These are phyloP conservation scores for Gymnarchus niloticus DNA, from an alignment of 2,113 vertebrate species.

Conservation along the genomic window DNA sequence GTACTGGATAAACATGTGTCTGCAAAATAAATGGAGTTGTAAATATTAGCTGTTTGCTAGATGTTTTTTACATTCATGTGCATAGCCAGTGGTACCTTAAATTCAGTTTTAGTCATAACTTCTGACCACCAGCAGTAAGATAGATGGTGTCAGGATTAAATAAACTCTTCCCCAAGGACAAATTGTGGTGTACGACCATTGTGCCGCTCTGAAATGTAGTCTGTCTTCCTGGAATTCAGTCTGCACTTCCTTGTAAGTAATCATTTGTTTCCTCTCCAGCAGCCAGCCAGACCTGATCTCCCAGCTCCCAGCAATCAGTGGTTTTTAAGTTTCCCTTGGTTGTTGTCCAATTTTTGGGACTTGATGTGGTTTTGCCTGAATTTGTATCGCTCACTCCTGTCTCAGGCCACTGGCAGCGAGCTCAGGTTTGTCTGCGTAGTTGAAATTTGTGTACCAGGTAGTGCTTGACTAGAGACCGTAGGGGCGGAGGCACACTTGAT, in stretches of 20 bases:
- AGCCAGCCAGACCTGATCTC: neutral
- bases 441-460: no score
- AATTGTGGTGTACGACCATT: neutral
- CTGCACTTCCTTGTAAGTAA: neutral
- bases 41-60: neutral
- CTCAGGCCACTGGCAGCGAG: neutral
- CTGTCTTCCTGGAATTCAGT: neutral
- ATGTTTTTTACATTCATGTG: neutral
- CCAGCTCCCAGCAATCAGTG: constrained; percentile 5
- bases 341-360: neutral
- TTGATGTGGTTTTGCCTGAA: neutral
- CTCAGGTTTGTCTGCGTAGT: neutral
- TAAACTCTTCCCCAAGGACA: neutral
- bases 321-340: neutral
- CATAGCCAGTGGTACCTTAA: no score
- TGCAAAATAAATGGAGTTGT: neutral
- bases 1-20: neutral
- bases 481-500: no score
- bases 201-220: neutral
- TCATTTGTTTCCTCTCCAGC: neutral
- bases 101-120: neutral
- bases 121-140: neutral
- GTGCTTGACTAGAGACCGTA: no score
- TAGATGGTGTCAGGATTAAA: neutral
- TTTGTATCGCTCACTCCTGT: neutral